Percentiles rank a stretch among this genome's conserved stretches.
These are phyloP conservation scores for Acanthopleura granulata DNA, from an alignment of 2,888 invertebrate species.

Conservation along the genomic window DNA sequence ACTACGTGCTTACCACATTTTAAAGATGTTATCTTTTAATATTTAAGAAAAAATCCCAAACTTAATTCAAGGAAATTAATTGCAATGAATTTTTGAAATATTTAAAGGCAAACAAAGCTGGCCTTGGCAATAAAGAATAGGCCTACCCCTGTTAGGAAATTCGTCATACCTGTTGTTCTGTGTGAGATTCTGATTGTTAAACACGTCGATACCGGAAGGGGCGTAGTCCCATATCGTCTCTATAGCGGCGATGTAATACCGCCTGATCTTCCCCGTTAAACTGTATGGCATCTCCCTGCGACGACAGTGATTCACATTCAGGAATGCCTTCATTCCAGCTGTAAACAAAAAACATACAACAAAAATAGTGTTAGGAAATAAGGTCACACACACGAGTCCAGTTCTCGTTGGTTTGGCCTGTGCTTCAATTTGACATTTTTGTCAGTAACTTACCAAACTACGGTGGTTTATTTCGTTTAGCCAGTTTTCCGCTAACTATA, in stretches of 20 bases:
- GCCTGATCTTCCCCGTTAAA: conserved; percentile 25
- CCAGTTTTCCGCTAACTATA: too few species aligned
- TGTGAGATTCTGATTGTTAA: background rate
- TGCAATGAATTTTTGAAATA: too few species aligned
- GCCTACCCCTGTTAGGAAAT: too few species aligned
- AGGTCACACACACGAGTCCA: background rate
- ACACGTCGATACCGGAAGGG: conserved; percentile 35
- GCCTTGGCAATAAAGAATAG: too few species aligned
- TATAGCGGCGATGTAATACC: conserved; percentile 45
- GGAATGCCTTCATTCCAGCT: conserved; percentile 42
- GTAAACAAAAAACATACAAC: background rate
- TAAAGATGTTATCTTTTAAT: background rate
- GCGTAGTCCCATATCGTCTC: conserved; percentile 45
- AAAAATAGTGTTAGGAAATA: too few species aligned
- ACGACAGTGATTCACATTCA: conserved; percentile 28
- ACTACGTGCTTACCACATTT: background rate
- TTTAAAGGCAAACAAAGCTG: too few species aligned
- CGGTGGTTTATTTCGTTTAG: too few species aligned
- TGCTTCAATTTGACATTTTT: too few species aligned
- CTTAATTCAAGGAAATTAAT: background rate
- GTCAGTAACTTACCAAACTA: too few species aligned
- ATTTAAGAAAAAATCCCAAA: background rate
- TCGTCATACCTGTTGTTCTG: background rate
- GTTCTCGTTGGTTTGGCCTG: too few species aligned
- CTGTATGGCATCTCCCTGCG: background rate